Conservation (phyloP, 2,797 vertebrate species). For the Steatocranus sp. region DNA sequence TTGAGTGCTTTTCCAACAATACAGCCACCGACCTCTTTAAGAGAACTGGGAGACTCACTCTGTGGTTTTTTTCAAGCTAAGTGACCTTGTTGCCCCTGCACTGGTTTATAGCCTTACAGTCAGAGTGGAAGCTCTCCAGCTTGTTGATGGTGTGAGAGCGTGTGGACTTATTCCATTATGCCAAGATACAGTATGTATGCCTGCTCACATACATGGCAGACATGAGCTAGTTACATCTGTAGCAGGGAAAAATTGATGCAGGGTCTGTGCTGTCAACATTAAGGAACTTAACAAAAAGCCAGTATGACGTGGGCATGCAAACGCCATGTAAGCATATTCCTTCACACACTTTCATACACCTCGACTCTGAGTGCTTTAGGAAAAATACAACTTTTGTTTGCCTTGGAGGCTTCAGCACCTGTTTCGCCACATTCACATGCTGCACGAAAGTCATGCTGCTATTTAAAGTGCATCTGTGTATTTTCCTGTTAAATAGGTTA, state of each 20-base stretch:
- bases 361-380: slow-evolving; percentile 20
- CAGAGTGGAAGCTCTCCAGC: slow-evolving; percentile 44
- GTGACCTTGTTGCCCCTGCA: slow-evolving; percentile 49
- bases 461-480: slow-evolving; percentile 53
- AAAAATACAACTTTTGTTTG: slow-evolving; percentile 67
- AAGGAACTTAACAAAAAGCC: slow-evolving; percentile 37
- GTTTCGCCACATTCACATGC: slow-evolving; percentile 35
- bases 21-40: slow-evolving; percentile 21
- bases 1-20: slow-evolving; percentile 8
- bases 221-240: slow-evolving; percentile 42
- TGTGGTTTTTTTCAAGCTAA: slow-evolving; percentile 22
- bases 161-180: slow-evolving; percentile 43
- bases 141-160: slow-evolving; percentile 29
- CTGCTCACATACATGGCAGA: slow-evolving; percentile 57
- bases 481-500: slow-evolving; percentile 57
- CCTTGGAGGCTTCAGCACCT: slow-evolving; percentile 43
- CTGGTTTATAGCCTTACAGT: slow-evolving; percentile 46
- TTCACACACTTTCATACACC: slow-evolving; percentile 18
- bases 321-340: slow-evolving; percentile 29
- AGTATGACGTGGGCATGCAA: slow-evolving; percentile 26
- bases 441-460: slow-evolving; percentile 39
- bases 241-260: slow-evolving; percentile 65
- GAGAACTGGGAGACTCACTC: slow-evolving; percentile 32
- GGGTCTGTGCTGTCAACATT: slow-evolving; percentile 19
- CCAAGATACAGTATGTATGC: slow-evolving; percentile 46